Conservation (phyloP, 2,797 vertebrate species). For the Poliocrania exsul region DNA sequence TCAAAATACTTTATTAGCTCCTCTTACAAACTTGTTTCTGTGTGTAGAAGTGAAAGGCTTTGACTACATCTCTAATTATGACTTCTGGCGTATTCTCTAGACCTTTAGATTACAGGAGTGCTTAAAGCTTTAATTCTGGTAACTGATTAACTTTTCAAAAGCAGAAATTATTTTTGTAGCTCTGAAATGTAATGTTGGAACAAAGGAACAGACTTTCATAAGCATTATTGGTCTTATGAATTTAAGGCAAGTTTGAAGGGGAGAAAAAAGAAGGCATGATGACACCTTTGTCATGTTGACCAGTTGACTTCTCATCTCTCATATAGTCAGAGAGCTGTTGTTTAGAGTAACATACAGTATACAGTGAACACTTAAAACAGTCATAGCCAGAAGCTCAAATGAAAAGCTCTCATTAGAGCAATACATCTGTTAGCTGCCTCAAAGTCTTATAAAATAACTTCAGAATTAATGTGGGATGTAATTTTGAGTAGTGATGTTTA, state of each 20-base stretch:
- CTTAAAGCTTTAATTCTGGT: background rate
- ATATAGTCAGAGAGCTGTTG: background rate
- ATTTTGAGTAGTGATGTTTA: background rate
- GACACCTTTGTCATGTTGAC: background rate
- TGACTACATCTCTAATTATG: background rate
- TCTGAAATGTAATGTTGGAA: background rate
- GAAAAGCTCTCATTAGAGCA: background rate
- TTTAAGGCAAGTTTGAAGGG: background rate
- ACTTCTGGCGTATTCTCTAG: background rate
- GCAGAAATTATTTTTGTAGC: background rate
- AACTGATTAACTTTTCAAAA: conserved; percentile 6
- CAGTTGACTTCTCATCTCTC: background rate
- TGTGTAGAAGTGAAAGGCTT: background rate
- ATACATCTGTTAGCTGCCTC: background rate
- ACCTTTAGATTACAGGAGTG: background rate
- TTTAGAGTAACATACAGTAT: background rate
- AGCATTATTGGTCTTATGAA: background rate
- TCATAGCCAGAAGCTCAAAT: background rate
- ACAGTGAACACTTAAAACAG: background rate
- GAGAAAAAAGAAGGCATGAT: background rate
- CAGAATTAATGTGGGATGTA: background rate
- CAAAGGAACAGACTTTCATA: background rate
- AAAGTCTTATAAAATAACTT: background rate
- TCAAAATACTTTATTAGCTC: background rate
- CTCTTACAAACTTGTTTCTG: background rate